Evolutionary conservation across 2,888 invertebrate genomes (phyloP).

Genomic region (Psylliodes chrysocephalus): DNA sequence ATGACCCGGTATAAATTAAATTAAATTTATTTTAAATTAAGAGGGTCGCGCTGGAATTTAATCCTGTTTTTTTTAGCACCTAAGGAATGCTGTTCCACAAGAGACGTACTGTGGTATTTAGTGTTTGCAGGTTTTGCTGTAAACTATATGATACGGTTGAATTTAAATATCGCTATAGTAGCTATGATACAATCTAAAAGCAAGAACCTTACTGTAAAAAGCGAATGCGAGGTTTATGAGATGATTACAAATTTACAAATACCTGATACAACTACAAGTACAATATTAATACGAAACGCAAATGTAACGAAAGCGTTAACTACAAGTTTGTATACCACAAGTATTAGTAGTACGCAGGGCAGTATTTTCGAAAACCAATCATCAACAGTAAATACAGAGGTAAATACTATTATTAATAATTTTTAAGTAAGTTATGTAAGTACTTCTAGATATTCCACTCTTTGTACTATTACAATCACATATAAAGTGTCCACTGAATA

Average conservation of each 20-base stretch:
- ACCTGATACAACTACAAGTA: neutral
- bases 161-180: constrained; percentile 75
- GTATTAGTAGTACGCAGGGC: neutral
- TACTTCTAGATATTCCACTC: no score
- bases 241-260: neutral
- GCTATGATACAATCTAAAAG: constrained; percentile 68
- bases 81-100: constrained; percentile 53
- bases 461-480: no score
- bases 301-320: neutral
- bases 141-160: constrained; percentile 76
- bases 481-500: no score
- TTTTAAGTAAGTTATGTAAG: no score
- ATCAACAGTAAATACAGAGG: no score
- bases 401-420: no score
- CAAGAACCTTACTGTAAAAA: constrained; percentile 50
- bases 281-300: neutral
- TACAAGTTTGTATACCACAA: neutral
- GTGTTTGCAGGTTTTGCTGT: constrained; percentile 74
- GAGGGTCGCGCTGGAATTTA: no score
- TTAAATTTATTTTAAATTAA: no score
- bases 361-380: no score
- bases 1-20: no score
- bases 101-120: constrained; percentile 71
- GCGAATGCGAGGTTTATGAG: constrained; percentile 46
- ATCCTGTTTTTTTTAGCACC: constrained; percentile 40